Base-by-base conservation (phyloP, 2,888 invertebrate species). In the Bellardia pandia region DNA sequence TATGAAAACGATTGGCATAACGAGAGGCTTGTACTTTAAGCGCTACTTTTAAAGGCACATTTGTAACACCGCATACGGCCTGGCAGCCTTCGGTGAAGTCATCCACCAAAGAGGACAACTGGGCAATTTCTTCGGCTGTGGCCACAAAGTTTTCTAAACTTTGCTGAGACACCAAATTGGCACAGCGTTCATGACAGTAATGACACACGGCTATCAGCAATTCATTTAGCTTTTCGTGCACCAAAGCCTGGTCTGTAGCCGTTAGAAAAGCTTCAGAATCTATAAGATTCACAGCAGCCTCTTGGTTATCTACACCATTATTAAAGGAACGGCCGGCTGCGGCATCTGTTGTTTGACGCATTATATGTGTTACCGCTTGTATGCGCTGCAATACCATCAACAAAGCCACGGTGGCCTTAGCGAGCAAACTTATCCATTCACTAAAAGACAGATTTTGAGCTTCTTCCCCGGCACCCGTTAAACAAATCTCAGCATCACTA, bases 141-240 rank as follows among this genome's bases (percentile, higher is more conserved):
- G 98, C 96, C 23, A 96, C 95, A 91, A 94, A 94, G 89, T 96
- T 96, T 90, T 96, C 96, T 88, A 96, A 95, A 89, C 96, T 95
- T 93, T 96, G 96, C 6, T 97, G 96, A 68, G 97, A 96, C 83
- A 99, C 96, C 79, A 99, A 95, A 93, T 98, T 97, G 82, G 98
- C 98, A 94, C 98, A 96, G 89, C 98, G 95, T 92, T 99, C 98
- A 93, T 98, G 98, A 90, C 98, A 98, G 92, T 97, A 97, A 94
- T 98, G 97, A 92, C 98, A 98, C 62, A 98, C 95, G n/a, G 96
- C 96, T 58, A 95, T 95, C 69, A 98, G 94, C 92, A 98, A 95
- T 90, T 97, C 97, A 87, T 95, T 95, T 71, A 99, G 94, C 92
- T 96, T 96, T 13, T 94, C 94, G 86, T 95, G 95, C 8, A 98